These are phyloP conservation scores for Jordanella pulchra DNA, from an alignment of 2,797 vertebrate genomes.

Conservation along the genomic window DNA sequence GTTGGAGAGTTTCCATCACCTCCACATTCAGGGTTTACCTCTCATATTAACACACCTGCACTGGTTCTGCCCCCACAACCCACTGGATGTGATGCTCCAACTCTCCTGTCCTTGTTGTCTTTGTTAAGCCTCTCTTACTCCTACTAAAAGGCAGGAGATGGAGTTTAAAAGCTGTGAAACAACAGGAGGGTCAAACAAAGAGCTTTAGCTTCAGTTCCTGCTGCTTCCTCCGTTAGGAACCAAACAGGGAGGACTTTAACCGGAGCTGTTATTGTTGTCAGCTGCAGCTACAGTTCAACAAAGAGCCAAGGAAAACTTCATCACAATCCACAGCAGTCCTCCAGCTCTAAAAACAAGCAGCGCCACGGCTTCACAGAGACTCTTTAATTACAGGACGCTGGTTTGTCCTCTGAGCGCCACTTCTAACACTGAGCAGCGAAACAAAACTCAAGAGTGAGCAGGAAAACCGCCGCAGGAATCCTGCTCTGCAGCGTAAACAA, in stretches of 20 bases:
- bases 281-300: conserved; percentile 23
- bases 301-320: conserved; percentile 31
- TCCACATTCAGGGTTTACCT: neutral
- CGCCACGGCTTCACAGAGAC: conserved; percentile 16
- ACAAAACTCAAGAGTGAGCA: conserved; percentile 16
- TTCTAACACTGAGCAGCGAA: conserved; percentile 28
- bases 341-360: conserved; percentile 14
- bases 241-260: neutral
- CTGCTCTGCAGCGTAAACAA: conserved; percentile 28
- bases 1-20: neutral
- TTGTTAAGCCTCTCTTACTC: neutral
- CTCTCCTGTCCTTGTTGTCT: neutral
- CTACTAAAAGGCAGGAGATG: neutral
- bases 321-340: neutral
- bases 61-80: too few species aligned
- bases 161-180: neutral
- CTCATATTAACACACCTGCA: neutral
- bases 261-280: neutral
- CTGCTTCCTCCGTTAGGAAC: neutral
- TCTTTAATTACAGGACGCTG: conserved; percentile 43
- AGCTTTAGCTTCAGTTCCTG: neutral
- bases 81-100: too few species aligned
- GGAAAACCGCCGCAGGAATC: conserved; percentile 29
- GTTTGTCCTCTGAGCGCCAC: conserved; percentile 14
- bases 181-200: neutral